A percentile compares a stretch with the other conserved stretches of the same genome.
phyloP scores from a whole-genome alignment of 2,113 vertebrate genomes.

The Trematocara unimaculatum region DNA sequence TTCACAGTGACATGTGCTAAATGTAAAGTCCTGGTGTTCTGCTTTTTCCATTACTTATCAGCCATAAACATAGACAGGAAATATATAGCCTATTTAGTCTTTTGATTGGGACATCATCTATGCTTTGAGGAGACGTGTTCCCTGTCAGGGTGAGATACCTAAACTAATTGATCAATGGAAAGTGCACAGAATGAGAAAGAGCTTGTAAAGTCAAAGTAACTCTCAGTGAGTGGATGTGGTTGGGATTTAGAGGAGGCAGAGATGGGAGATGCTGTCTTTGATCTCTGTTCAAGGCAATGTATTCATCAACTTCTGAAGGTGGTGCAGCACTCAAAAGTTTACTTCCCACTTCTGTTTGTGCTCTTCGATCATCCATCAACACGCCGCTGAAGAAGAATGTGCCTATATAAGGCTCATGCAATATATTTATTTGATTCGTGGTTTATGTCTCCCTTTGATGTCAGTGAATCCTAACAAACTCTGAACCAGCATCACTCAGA shows the following conservation, averaged over 20 bases:
- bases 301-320: conserved; percentile 2
- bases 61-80: background rate
- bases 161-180: background rate
- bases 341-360: background rate
- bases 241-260: background rate
- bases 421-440: background rate
- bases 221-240: background rate
- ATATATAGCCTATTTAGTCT: background rate
- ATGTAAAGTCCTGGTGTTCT: background rate
- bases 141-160: background rate
- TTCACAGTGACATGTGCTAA: background rate
- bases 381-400: background rate
- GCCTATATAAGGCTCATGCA: background rate
- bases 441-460: background rate
- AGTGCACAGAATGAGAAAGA: background rate
- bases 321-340: background rate
- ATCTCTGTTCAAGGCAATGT: background rate
- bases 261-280: background rate
- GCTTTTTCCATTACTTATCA: background rate
- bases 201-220: background rate
- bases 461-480: background rate
- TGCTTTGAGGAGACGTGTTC: background rate
- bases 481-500: background rate
- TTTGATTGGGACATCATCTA: background rate
- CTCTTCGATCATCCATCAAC: background rate